Conservation (phyloP, 2,113 vertebrate genomes). For the Elgaria multicarinata region DNA sequence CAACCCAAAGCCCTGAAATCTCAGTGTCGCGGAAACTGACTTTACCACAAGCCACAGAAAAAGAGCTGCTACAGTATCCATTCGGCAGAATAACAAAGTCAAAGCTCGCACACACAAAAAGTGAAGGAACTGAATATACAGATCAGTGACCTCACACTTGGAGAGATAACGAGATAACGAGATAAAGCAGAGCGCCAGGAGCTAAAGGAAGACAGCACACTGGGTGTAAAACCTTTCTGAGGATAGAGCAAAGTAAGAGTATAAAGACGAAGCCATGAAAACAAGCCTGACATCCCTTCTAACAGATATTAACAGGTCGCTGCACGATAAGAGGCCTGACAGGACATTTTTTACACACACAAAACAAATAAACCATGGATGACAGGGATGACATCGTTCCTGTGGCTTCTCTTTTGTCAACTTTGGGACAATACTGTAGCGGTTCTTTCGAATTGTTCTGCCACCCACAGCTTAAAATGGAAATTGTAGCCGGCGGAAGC, state of each 20-base stretch:
- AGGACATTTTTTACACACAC: neutral
- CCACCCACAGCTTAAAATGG: neutral
- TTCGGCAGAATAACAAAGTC: neutral
- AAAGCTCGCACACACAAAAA: neutral
- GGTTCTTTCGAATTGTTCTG: neutral
- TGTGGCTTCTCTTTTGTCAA: neutral
- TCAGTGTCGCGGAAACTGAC: neutral
- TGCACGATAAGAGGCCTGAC: neutral
- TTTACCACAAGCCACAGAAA: neutral
- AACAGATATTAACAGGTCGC: neutral
- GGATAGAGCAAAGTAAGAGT: neutral
- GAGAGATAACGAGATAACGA: neutral
- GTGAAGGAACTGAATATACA: neutral
- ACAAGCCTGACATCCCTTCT: neutral
- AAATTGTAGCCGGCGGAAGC: neutral
- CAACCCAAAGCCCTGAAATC: neutral
- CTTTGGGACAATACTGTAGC: neutral
- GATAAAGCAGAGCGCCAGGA: neutral
- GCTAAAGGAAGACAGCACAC: neutral
- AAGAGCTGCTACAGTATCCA: neutral
- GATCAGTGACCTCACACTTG: constrained; percentile 4
- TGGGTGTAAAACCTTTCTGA: neutral
- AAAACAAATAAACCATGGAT: neutral
- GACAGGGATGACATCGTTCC: no score
- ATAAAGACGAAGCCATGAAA: neutral